These are phyloP conservation scores for Aulostomus chinensis DNA, from an alignment of 2,797 vertebrate genomes.

Conservation along the genomic window DNA sequence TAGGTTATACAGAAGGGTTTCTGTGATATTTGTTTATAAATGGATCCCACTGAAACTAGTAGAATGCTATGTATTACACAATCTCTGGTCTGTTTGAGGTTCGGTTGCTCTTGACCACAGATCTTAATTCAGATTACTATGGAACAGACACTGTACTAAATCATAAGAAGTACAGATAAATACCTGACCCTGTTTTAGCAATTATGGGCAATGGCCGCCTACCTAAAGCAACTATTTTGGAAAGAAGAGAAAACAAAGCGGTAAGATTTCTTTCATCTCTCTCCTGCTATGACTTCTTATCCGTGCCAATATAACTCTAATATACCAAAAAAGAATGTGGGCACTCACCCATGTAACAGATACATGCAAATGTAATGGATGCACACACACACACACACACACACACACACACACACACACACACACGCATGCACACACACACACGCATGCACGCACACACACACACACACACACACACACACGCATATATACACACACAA, in stretches of 20 bases:
- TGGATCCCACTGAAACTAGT: slow-evolving; percentile 42
- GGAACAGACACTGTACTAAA: slow-evolving; percentile 61
- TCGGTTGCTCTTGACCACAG: slow-evolving; percentile 51
- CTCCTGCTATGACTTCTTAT: slow-evolving; percentile 40
- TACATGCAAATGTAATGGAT: slow-evolving; percentile 35
- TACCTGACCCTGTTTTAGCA: slow-evolving; percentile 66
- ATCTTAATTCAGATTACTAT: slow-evolving; percentile 65
- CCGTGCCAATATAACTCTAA: slow-evolving; percentile 46
- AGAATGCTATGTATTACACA: slow-evolving; percentile 57
- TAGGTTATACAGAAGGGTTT: slow-evolving; percentile 23
- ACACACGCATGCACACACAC: slow-evolving; percentile 25
- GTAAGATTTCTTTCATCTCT: slow-evolving; percentile 58
- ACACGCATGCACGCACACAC: slow-evolving; percentile 9
- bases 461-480: neutral
- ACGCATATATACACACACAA: slow-evolving; percentile 20
- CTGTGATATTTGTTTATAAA: slow-evolving; percentile 46
- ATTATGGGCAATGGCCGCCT: slow-evolving; percentile 66
- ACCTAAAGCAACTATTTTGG: slow-evolving; percentile 72
- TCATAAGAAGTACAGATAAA: slow-evolving; percentile 60
- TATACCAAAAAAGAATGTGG: slow-evolving; percentile 31
- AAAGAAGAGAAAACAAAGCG: slow-evolving; percentile 63
- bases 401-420: neutral
- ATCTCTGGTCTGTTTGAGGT: slow-evolving; percentile 65
- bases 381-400: slow-evolving; percentile 2
- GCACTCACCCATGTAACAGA: slow-evolving; percentile 34